Conservation (phyloP, 2,888 invertebrate genomes). For the Tanytarsus gracilentus region DNA sequence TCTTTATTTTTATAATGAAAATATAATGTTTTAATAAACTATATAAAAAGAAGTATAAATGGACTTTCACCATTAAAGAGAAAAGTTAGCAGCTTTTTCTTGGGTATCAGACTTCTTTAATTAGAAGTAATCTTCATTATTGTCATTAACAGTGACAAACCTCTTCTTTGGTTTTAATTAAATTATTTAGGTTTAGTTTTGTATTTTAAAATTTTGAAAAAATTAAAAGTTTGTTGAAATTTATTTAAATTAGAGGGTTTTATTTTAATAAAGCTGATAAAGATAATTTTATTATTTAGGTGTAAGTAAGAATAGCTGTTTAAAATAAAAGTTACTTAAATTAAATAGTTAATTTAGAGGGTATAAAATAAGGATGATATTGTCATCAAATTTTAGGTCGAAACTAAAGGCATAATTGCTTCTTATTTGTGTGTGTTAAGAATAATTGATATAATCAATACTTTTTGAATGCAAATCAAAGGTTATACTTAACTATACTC, state of each 20-base stretch:
- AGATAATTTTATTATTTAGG: too few relatives aligned
- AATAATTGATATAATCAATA: constrained; percentile 40
- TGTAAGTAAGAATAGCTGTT: too few relatives aligned
- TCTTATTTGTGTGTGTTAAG: constrained; percentile 40
- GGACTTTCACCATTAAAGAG: constrained; percentile 45
- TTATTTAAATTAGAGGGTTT: too few relatives aligned
- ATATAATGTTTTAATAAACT: constrained; percentile 59
- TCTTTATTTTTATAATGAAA: constrained; percentile 55
- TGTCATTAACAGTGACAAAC: constrained; percentile 60
- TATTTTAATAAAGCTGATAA: too few relatives aligned
- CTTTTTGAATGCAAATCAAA: constrained; percentile 46
- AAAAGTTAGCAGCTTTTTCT: constrained; percentile 57
- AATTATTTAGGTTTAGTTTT: too few relatives aligned
- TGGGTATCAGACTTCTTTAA: constrained; percentile 50
- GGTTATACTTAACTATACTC: constrained; percentile 45
- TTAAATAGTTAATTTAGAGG: too few relatives aligned
- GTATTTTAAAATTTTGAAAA: too few relatives aligned
- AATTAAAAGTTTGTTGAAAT: too few relatives aligned
- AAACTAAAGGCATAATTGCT: constrained; percentile 47
- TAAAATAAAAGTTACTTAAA: too few relatives aligned
- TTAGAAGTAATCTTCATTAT: constrained; percentile 48
- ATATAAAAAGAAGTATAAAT: constrained; percentile 51
- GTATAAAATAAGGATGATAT: constrained; percentile 46
- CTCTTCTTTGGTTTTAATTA: constrained; percentile 53
- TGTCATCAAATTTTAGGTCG: constrained; percentile 44